Conservation (phyloP, 2,888 invertebrate genomes). For the Phortica okadai region DNA sequence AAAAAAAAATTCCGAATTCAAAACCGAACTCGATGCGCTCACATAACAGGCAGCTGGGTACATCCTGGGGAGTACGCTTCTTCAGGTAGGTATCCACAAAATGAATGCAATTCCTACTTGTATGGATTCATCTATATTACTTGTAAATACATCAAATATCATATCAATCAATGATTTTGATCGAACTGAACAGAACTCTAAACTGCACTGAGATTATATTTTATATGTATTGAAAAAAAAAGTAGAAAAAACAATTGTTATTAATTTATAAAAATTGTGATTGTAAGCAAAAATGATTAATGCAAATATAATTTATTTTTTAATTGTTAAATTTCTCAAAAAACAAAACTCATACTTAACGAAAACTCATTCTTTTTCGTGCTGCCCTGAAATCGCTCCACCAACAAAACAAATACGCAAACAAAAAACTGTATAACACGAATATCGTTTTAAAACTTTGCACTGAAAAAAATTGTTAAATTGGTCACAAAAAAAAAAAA, state of each 20-base stretch:
- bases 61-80: slow-evolving; percentile 99
- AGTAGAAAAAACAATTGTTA: slow-evolving; percentile 27
- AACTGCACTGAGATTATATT: slow-evolving; percentile 45
- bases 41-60: slow-evolving; percentile 89
- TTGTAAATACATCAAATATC: slow-evolving; percentile 75
- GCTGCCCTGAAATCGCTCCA: slow-evolving; percentile 36
- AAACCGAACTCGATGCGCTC: slow-evolving; percentile 24
- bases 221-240: slow-evolving; percentile 43
- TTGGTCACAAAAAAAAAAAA: slow-evolving; percentile 35
- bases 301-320: slow-evolving; percentile 18
- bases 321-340: slow-evolving; percentile 23
- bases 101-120: slow-evolving; percentile 65
- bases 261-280: slow-evolving; percentile 54
- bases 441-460: not conserved
- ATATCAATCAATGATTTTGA: slow-evolving; percentile 50
- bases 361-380: slow-evolving; percentile 38
- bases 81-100: slow-evolving; percentile 84
- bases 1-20: slow-evolving; percentile 29
- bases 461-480: slow-evolving; percentile 2
- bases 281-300: slow-evolving; percentile 8
- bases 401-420: slow-evolving; percentile 8
- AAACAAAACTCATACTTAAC: slow-evolving; percentile 26
- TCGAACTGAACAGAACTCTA: slow-evolving; percentile 34
- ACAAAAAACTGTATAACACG: slow-evolving; percentile 3
- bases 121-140: slow-evolving; percentile 74